These are phyloP conservation scores for Vicugna pacos DNA, from an alignment of 2,113 vertebrate species.

Conservation along the genomic window DNA sequence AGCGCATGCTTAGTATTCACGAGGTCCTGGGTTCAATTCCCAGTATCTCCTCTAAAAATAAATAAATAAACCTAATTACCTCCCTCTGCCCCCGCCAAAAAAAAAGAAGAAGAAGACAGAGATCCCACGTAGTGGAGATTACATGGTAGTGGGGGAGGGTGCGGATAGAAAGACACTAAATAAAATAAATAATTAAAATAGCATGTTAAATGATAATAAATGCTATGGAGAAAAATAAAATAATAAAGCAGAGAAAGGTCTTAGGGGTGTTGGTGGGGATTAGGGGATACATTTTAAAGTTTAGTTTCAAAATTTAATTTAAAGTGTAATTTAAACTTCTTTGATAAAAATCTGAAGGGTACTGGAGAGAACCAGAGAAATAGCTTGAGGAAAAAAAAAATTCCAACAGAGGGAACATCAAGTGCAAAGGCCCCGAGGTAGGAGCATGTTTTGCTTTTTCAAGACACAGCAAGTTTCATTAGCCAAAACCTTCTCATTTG, in stretches of 20 bases:
- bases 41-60: too few species aligned
- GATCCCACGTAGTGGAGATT: not conserved
- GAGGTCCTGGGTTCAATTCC: too few species aligned
- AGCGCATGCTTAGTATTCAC: too few species aligned
- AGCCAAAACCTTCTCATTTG: not conserved
- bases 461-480: rapidly evolving
- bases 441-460: not conserved
- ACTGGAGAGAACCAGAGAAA: not conserved
- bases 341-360: not conserved
- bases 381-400: not conserved
- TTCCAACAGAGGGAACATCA: not conserved
- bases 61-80: too few species aligned
- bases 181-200: not conserved
- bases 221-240: not conserved
- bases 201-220: not conserved
- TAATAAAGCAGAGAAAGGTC: not conserved
- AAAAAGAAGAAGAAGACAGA: not conserved
- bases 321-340: not conserved
- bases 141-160: not conserved
- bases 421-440: not conserved
- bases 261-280: not conserved
- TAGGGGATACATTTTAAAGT: not conserved
- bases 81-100: not conserved
- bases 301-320: not conserved
- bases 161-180: not conserved